Evolutionary conservation across 2,113 vertebrate species (phyloP).

Genomic region (Trochalopteron elliotii): DNA sequence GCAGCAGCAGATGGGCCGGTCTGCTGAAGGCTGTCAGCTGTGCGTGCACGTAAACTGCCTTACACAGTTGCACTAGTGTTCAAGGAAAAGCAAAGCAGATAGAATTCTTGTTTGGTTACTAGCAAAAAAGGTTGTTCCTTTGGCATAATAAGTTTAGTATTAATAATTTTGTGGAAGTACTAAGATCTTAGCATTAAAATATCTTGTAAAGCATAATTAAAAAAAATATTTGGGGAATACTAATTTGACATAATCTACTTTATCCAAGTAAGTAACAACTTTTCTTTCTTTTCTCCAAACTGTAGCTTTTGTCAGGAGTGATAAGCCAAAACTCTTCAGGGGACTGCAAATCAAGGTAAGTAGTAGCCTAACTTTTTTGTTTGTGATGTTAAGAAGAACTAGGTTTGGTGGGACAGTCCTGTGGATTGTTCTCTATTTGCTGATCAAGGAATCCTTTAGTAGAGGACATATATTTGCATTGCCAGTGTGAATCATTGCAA

Average conservation of each 20-base stretch:
- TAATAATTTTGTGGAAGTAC: not conserved
- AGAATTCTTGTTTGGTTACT: not conserved
- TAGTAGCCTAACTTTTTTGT: not conserved
- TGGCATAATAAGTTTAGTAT: not conserved
- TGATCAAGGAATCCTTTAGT: not conserved
- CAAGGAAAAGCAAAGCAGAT: not conserved
- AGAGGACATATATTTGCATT: not conserved
- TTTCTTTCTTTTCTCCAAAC: constrained; percentile 8
- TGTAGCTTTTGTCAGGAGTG: constrained; percentile 97
- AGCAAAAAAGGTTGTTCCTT: not conserved
- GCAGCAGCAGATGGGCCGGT: not conserved
- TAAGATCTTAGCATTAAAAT: not conserved
- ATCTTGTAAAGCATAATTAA: not conserved
- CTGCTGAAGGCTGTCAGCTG: not conserved
- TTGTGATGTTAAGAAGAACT: not conserved
- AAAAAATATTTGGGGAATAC: not conserved
- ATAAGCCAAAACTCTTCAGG: constrained; percentile 97
- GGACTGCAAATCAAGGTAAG: constrained; percentile 97
- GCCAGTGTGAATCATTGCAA: not conserved
- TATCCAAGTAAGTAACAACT: not conserved
- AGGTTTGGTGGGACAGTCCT: not conserved
- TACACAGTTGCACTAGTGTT: not conserved
- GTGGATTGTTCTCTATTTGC: not conserved
- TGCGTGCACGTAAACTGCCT: not conserved
- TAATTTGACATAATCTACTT: not conserved